These are phyloP conservation scores for Carcina quercana DNA, from an alignment of 2,888 invertebrate species.

Conservation along the genomic window DNA sequence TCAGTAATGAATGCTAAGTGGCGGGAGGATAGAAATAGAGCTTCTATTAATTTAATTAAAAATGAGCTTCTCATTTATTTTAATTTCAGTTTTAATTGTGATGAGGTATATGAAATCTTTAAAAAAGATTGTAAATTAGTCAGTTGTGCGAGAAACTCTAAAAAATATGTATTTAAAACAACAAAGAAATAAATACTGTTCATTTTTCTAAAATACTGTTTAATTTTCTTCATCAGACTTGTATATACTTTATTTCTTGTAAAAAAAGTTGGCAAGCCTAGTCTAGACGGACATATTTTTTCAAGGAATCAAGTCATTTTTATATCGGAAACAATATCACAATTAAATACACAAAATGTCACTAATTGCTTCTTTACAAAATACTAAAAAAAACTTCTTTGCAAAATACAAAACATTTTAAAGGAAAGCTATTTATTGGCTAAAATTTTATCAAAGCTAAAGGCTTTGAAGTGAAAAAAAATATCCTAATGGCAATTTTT, in stretches of 20 bases:
- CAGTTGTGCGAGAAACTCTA: neutral
- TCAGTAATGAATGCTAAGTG: constrained; percentile 17
- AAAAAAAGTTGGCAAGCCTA: constrained; percentile 8
- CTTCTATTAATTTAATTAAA: constrained; percentile 6
- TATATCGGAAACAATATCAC: no score
- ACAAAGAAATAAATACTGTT: constrained; percentile 1
- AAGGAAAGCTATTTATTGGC: no score
- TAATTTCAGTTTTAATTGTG: neutral
- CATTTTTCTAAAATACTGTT: constrained; percentile 4
- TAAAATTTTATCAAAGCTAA: no score
- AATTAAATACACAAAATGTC: no score
- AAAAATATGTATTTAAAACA: constrained; percentile 1
- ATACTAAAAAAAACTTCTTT: no score
- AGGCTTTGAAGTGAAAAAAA: no score
- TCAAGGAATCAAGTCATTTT: no score
- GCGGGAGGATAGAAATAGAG: constrained; percentile 16
- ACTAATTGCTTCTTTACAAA: no score
- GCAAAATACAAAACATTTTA: no score
- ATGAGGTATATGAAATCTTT: neutral
- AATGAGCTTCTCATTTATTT: constrained; percentile 4
- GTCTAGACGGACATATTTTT: no score
- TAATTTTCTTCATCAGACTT: neutral
- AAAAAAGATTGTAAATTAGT: neutral
- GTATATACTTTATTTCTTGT: constrained; percentile 4
- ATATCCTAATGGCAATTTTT: no score